Conservation (phyloP, 2,888 invertebrate species). For the Netelia virgata region DNA sequence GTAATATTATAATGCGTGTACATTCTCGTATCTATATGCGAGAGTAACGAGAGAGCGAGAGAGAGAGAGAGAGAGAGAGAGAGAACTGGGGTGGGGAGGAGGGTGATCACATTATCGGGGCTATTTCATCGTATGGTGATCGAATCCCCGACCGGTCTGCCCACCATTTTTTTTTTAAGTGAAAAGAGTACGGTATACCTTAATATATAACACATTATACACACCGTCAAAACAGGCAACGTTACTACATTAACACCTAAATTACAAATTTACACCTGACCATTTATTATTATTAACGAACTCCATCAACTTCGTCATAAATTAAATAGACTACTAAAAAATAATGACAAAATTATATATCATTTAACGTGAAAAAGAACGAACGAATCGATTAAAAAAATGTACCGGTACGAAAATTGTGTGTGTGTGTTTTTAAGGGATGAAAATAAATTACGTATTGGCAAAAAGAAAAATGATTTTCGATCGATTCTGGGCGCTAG, state of each 20-base stretch:
- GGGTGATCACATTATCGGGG: slow-evolving; percentile 72
- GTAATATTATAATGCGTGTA: slow-evolving; percentile 58
- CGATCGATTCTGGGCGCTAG: slow-evolving; percentile 22
- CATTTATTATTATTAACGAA: no score
- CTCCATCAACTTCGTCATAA: no score
- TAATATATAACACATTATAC: background rate
- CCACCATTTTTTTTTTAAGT: slow-evolving; percentile 49
- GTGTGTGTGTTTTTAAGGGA: background rate
- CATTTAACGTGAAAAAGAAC: no score
- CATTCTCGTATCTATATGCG: background rate
- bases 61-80: background rate
- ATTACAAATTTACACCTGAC: no score
- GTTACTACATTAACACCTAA: no score
- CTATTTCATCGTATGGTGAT: slow-evolving; percentile 71
- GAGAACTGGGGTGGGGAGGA: background rate
- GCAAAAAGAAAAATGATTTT: slow-evolving; percentile 21
- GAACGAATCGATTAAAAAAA: no score
- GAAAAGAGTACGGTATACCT: background rate
- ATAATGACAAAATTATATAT: no score
- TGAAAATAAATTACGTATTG: slow-evolving; percentile 24
- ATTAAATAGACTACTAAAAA: no score
- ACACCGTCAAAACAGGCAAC: background rate
- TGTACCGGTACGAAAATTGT: background rate
- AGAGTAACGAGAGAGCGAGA: background rate
- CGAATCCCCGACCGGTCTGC: slow-evolving; percentile 56